Evolutionary conservation across 92 coral and sea anemone species (phyloP).

Genomic region (Pocillopora grandis): DNA sequence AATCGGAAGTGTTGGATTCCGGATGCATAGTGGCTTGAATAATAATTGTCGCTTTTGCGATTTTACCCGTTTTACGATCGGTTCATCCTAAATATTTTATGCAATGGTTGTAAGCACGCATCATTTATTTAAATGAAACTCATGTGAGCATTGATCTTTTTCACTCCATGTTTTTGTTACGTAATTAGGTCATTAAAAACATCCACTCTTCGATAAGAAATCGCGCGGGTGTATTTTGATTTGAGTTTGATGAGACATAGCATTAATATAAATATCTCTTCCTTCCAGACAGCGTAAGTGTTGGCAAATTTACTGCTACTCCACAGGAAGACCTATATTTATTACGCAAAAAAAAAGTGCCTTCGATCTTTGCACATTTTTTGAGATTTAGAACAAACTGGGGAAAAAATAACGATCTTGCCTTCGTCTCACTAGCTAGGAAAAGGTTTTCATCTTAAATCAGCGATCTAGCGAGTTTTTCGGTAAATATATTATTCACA

Average conservation of each 20-base stretch:
- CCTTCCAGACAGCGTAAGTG: conserved; percentile 3
- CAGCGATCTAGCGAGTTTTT: not conserved
- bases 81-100: conserved; percentile 67
- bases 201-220: conserved; percentile 15
- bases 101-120: conserved; percentile 29
- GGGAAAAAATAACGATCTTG: no score
- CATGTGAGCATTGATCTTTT: conserved; percentile 62
- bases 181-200: conserved; percentile 32
- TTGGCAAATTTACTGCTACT: not conserved
- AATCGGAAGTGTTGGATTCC: conserved; percentile 70
- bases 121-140: conserved; percentile 59
- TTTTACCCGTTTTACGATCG: conserved; percentile 62
- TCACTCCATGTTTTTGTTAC: conserved; percentile 26
- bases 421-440: no score
- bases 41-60: conserved; percentile 33
- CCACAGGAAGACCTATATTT: not conserved
- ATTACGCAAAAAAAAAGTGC: not conserved
- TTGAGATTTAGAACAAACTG: no score
- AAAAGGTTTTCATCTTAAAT: no score
- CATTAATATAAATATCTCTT: not conserved
- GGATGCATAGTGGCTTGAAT: conserved; percentile 55
- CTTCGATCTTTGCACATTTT: no score
- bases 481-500: not conserved
- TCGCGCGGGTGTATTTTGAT: not conserved
- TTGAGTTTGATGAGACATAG: conserved; percentile 14